Evolutionary conservation across 2,797 vertebrate genomes (phyloP).

Genomic region (Serranus cabrilla): DNA sequence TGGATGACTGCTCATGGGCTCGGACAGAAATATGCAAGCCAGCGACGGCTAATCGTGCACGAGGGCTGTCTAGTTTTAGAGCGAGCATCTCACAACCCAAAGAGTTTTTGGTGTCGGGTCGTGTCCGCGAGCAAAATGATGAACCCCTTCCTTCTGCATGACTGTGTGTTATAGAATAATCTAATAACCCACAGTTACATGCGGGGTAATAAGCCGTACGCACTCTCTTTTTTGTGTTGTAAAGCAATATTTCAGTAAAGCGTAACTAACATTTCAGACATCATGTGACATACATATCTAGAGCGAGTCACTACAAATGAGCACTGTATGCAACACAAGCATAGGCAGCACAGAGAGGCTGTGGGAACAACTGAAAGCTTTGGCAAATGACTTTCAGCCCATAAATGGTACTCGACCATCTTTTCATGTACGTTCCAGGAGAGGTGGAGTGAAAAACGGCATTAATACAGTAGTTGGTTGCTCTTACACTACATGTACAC

Average conservation of each 20-base stretch:
- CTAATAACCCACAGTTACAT: conserved; percentile 11
- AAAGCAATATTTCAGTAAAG: conserved; percentile 31
- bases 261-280: conserved; percentile 10
- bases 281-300: conserved; percentile 32
- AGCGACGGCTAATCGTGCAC: neutral
- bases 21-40: conserved; percentile 37
- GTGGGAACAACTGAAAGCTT: conserved; percentile 30
- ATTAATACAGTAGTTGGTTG: conserved; percentile 10
- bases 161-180: conserved; percentile 9
- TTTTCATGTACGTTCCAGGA: neutral
- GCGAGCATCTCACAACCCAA: neutral
- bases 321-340: conserved; percentile 20
- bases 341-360: conserved; percentile 1
- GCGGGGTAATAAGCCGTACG: neutral
- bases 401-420: conserved; percentile 25
- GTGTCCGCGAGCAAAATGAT: neutral
- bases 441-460: conserved; percentile 23
- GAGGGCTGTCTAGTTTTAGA: neutral
- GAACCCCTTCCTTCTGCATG: neutral
- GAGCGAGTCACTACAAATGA: conserved; percentile 37
- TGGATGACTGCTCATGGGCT: conserved; percentile 32
- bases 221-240: conserved; percentile 20
- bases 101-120: neutral
- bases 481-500: neutral
- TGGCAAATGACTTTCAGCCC: conserved; percentile 17